phyloP scores from a whole-genome alignment of 2,797 vertebrate genomes.

The Sibirionetta formosa region DNA sequence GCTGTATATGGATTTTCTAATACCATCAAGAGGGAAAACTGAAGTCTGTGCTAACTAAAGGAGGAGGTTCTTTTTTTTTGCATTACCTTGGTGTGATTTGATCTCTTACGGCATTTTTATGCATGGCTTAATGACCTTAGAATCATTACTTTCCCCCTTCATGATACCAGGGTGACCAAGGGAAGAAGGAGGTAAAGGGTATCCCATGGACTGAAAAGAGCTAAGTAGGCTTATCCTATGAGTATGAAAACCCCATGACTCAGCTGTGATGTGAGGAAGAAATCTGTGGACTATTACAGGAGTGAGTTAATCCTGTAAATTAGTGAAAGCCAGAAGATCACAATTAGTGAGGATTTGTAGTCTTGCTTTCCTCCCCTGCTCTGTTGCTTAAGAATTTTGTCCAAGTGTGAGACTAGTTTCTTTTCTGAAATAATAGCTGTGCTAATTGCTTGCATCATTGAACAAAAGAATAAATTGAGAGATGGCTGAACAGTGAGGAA shows the following conservation, averaged over 20 bases:
- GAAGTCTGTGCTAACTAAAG: conserved; percentile 41
- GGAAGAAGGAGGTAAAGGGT: conserved; percentile 66
- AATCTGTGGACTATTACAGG: conserved; percentile 53
- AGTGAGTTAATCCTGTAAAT: conserved; percentile 77
- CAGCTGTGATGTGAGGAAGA: conserved; percentile 68
- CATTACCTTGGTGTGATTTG: conserved; percentile 68
- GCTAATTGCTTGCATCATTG: background rate
- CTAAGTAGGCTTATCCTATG: conserved; percentile 73
- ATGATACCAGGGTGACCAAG: conserved; percentile 44
- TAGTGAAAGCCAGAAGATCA: conserved; percentile 65
- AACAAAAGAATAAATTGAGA: background rate
- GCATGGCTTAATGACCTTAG: conserved; percentile 73
- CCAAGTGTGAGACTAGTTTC: conserved; percentile 5
- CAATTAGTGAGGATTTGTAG: conserved; percentile 76
- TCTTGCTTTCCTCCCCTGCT: conserved; percentile 49
- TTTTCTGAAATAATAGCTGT: conserved; percentile 19
- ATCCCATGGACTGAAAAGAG: conserved; percentile 73
- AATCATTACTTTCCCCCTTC: conserved; percentile 68
- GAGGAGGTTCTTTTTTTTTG: conserved; percentile 14
- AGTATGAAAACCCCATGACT: conserved; percentile 77
- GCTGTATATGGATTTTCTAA: conserved; percentile 26
- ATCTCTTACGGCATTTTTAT: conserved; percentile 70
- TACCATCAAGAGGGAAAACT: conserved; percentile 6
- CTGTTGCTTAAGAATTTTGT: conserved; percentile 46
- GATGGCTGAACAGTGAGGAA: background rate